Conservation (phyloP, 2,113 vertebrate genomes). For the Collichthys lucidus region DNA sequence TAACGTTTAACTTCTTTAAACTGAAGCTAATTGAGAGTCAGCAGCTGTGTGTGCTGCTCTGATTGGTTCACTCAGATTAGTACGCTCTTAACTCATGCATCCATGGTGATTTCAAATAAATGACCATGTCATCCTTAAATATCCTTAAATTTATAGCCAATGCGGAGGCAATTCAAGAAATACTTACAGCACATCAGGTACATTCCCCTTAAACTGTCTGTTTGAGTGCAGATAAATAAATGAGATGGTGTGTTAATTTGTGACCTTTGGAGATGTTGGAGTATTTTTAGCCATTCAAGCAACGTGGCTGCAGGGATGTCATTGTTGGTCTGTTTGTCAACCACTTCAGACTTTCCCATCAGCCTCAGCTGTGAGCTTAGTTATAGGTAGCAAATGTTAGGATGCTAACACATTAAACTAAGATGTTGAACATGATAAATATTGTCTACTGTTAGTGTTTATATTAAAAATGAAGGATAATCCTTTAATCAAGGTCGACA, state of each 20-base stretch:
- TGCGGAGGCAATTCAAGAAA: background rate
- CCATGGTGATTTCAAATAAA: background rate
- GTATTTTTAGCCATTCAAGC: no score
- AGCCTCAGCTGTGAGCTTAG: background rate
- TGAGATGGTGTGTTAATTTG: background rate
- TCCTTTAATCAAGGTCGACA: background rate
- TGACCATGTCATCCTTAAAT: conserved; percentile 4
- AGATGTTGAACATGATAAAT: background rate
- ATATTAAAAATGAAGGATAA: background rate
- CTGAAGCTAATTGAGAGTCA: background rate
- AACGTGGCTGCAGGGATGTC: no score
- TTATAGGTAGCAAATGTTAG: background rate
- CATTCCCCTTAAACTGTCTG: background rate
- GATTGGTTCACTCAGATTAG: background rate
- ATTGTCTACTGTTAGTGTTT: background rate
- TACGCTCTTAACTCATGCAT: background rate
- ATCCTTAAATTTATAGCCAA: no score
- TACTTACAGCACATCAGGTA: background rate
- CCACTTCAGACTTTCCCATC: background rate
- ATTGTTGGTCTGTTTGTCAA: no score
- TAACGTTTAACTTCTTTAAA: no score
- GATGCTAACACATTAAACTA: background rate
- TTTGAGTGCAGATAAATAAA: background rate
- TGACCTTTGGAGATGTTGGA: background rate
- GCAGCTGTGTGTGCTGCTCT: conserved; percentile 6